These are phyloP conservation scores for Villa cingulata DNA, from an alignment of 2,888 invertebrate genomes.

Conservation along the genomic window DNA sequence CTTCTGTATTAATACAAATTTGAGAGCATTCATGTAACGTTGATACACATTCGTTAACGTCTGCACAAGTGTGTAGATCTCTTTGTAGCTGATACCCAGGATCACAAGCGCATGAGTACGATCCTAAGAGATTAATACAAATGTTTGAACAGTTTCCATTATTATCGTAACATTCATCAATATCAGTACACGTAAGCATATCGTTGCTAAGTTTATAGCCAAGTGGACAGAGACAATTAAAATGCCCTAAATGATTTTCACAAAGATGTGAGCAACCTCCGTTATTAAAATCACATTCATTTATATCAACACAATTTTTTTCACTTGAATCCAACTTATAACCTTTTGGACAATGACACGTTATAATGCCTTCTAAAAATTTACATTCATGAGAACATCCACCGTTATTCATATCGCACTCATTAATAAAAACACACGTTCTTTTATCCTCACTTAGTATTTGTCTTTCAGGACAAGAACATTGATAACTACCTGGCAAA, in stretches of 20 bases:
- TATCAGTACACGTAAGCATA: conserved; percentile 35
- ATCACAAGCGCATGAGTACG: conserved; percentile 41
- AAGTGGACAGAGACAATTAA: conserved; percentile 38
- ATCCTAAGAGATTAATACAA: conserved; percentile 46
- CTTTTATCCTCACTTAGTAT: conserved; percentile 20
- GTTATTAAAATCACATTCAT: conserved; percentile 40
- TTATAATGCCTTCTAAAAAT: conserved; percentile 33
- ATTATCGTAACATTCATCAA: conserved; percentile 42
- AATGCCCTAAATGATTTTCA: conserved; percentile 39
- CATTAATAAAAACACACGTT: conserved; percentile 37
- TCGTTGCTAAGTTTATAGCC: conserved; percentile 33
- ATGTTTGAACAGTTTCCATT: conserved; percentile 42
- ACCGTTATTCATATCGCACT: conserved; percentile 37
- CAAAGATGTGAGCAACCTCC: conserved; percentile 48
- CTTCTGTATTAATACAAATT: conserved; percentile 40
- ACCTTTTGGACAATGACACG: conserved; percentile 46
- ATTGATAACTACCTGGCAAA: conserved; percentile 25
- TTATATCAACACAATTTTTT: conserved; percentile 36
- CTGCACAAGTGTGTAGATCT: conserved; percentile 33
- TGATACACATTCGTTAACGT: conserved; percentile 37
- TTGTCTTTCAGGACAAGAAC: conserved; percentile 26
- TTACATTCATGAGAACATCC: conserved; percentile 38
- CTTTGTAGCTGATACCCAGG: conserved; percentile 28
- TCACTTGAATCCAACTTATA: conserved; percentile 36
- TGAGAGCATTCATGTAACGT: conserved; percentile 37